phyloP scores from a whole-genome alignment of 2,888 invertebrate species.

The Carabus problematicus region DNA sequence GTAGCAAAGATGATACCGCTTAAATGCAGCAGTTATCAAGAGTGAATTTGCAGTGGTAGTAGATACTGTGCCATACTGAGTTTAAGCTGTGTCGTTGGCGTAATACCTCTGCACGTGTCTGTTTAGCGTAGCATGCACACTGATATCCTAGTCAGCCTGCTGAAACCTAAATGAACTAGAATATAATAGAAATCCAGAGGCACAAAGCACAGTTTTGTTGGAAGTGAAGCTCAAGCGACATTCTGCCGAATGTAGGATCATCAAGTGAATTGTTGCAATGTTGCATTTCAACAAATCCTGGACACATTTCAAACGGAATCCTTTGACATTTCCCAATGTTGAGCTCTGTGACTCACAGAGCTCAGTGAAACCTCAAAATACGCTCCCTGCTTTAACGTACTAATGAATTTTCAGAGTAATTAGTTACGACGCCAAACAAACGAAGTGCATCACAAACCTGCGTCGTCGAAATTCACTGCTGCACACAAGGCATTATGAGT shows the following conservation, averaged over 20 bases:
- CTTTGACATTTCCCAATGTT: conserved; percentile 24
- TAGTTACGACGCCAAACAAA: conserved; percentile 2
- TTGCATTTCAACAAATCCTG: conserved; percentile 40
- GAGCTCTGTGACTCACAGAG: not conserved
- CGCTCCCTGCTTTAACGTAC: conserved; percentile 1
- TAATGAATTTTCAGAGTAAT: conserved; percentile 6
- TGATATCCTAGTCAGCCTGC: not conserved
- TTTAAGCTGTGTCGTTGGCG: not conserved
- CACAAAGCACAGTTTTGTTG: conserved; percentile 3
- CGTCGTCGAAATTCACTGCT: no score
- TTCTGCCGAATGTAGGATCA: conserved; percentile 8
- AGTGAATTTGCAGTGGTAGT: no score
- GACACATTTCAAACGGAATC: conserved; percentile 34
- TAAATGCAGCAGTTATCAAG: no score
- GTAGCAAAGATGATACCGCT: no score
- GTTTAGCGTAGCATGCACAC: not conserved
- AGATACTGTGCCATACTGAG: no score
- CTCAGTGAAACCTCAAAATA: conserved; percentile 6
- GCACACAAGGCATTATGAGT: no score
- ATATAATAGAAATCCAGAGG: conserved; percentile 2
- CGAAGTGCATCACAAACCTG: not conserved
- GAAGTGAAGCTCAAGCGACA: not conserved
- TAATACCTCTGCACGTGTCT: not conserved
- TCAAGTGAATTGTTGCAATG: conserved; percentile 18
- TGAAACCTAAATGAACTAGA: conserved; percentile 4